phyloP scores from a whole-genome alignment of 2,797 vertebrate species.

The Pseudochromis fuscus region DNA sequence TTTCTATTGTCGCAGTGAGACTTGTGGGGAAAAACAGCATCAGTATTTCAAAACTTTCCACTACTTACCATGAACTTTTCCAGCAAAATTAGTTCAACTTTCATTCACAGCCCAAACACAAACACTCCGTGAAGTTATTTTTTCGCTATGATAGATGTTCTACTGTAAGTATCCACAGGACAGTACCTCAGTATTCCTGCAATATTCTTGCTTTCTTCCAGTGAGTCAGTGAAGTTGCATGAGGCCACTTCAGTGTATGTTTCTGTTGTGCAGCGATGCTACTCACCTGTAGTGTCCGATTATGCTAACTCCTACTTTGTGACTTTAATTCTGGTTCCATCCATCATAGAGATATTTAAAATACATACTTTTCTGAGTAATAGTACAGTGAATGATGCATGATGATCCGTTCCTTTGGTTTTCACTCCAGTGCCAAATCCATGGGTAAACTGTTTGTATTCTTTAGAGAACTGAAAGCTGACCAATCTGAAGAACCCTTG shows the following conservation, averaged over 20 bases:
- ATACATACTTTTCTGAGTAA: slow-evolving; percentile 8
- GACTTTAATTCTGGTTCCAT: slow-evolving; percentile 32
- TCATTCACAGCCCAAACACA: background rate
- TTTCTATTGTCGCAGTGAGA: background rate
- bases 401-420: slow-evolving; percentile 26
- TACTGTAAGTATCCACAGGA: slow-evolving; percentile 20
- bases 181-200: slow-evolving; percentile 24
- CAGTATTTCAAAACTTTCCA: slow-evolving; percentile 1
- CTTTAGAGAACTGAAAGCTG: slow-evolving; percentile 21
- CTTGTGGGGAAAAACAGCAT: background rate
- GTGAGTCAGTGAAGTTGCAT: slow-evolving; percentile 47
- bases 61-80: background rate
- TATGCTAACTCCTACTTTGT: slow-evolving; percentile 29
- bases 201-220: slow-evolving; percentile 19
- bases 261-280: slow-evolving; percentile 33
- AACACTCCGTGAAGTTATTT: background rate
- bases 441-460: background rate
- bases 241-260: slow-evolving; percentile 32
- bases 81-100: background rate
- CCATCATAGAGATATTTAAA: slow-evolving; percentile 1
- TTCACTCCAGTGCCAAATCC: slow-evolving; percentile 48
- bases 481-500: slow-evolving; percentile 1
- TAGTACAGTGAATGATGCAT: slow-evolving; percentile 54
- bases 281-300: slow-evolving; percentile 11
- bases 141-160: background rate